These are phyloP conservation scores for Crocidura indochinensis DNA, from an alignment of 2,797 vertebrate genomes.

Conservation along the genomic window DNA sequence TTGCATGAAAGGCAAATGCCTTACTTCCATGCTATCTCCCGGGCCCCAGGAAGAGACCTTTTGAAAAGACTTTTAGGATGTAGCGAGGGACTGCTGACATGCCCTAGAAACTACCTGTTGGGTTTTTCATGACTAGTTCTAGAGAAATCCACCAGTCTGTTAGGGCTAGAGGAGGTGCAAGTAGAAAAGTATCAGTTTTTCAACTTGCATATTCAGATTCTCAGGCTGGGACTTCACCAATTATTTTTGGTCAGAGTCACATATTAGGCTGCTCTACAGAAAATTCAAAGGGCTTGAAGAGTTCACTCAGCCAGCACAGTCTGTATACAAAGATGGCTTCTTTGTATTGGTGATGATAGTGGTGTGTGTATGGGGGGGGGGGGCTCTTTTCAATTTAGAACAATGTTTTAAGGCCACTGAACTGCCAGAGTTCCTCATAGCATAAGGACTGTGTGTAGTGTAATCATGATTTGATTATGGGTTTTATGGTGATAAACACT, in stretches of 20 bases:
- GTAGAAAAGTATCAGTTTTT: background rate
- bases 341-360: too few relatives aligned
- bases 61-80: conserved; percentile 7
- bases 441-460: background rate
- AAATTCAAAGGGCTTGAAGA: background rate
- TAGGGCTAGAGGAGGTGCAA: too few relatives aligned
- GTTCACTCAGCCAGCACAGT: background rate
- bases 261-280: background rate
- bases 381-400: background rate
- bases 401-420: background rate
- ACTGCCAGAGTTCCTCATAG: background rate
- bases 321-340: background rate
- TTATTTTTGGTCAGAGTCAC: background rate
- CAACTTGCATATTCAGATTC: background rate
- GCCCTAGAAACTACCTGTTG: background rate
- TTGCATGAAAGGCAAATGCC: too few relatives aligned
- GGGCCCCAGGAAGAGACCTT: too few relatives aligned
- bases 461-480: background rate
- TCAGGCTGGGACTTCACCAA: background rate
- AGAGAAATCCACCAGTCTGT: background rate
- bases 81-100: background rate
- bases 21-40: too few relatives aligned
- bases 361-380: too few relatives aligned
- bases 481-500: background rate
- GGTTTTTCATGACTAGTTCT: conserved; percentile 8